Evolutionary conservation across 2,888 invertebrate species (phyloP), one percentile per base, ranked within the genome.

Genomic region (Latrodectus hesperus): DNA sequence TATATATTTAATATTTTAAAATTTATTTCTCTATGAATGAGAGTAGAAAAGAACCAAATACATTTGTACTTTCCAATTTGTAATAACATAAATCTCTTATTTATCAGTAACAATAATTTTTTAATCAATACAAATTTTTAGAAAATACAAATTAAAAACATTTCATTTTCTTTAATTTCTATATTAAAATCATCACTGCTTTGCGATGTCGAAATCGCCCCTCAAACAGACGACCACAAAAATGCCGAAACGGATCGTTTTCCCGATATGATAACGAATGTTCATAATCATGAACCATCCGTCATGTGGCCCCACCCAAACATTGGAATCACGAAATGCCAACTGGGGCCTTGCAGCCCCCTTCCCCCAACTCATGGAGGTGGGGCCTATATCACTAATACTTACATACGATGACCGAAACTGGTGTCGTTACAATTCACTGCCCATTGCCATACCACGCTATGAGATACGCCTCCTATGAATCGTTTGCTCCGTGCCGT

Each of bases 191-290:
- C 11, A 14, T 38, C 17, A 17, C 73, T 11, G 16, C 70, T 22
- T 38, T 22, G 78, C 53, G 51, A 85, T 85, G 76, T 81, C 65
- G 68, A 51, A 64, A 81, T 73, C 80, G 53, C 49, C 86, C 79
- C 80, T 67, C 73, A 51, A n/a, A 6, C 60, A 16, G 68, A 38
- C 22, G n/a, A 72, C 72, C 60, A 22, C 70, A 26, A n/a, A 86
- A 84, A 77, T 65, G 52, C 49, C 9, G 26, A 65, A 60, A 79
- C 71, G 65, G 77, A 49, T 72, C 67, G 49, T 55, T 86, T 86
- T 76, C 80, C 38, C 26, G 72, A 80, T 81, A 81, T 80, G 86
- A 86, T 86, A 86, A 81, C 81, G 81, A 85, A 85, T 85, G 85
- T 80, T 80, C 80, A 74, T 75, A 85, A 80, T 80, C 79, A 75